phyloP scores from a whole-genome alignment of 2,888 invertebrate species.

The Neria commutata region DNA sequence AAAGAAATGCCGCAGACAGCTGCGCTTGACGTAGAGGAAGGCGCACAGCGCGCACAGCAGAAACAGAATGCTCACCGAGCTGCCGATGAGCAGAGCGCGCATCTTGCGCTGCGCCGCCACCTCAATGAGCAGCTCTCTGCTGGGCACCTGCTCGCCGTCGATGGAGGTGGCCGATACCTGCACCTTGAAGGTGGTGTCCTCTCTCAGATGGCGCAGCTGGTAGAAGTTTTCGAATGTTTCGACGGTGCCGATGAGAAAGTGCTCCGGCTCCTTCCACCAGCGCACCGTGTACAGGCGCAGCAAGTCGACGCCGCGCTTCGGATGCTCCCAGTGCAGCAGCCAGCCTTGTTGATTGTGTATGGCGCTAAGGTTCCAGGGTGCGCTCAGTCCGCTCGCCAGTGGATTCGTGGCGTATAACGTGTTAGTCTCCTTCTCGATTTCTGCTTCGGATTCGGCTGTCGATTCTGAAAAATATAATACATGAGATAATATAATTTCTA shows the following conservation, averaged over 20 bases:
- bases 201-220: constrained; percentile 73
- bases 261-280: constrained; percentile 73
- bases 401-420: constrained; percentile 33
- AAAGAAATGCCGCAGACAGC: constrained; percentile 54
- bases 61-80: constrained; percentile 73
- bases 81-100: constrained; percentile 74
- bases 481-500: too few species aligned
- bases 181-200: constrained; percentile 76
- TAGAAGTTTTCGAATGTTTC: constrained; percentile 75
- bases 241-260: constrained; percentile 69
- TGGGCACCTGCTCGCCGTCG: constrained; percentile 68
- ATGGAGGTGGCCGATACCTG: constrained; percentile 73
- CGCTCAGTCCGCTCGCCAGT: constrained; percentile 37
- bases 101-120: constrained; percentile 76
- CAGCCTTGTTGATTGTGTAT: constrained; percentile 76
- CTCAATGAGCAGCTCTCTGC: constrained; percentile 68
- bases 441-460: constrained; percentile 9
- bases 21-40: constrained; percentile 64
- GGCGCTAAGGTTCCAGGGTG: constrained; percentile 74
- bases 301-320: constrained; percentile 66
- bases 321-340: constrained; percentile 76
- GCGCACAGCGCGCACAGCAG: constrained; percentile 70
- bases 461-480: neutral
- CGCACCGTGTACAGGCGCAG: constrained; percentile 71
- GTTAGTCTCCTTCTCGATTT: constrained; percentile 6